Evolutionary conservation across 2,888 invertebrate genomes (phyloP), one percentile per base, ranked within the genome.

Genomic region (Sicus ferrugineus): DNA sequence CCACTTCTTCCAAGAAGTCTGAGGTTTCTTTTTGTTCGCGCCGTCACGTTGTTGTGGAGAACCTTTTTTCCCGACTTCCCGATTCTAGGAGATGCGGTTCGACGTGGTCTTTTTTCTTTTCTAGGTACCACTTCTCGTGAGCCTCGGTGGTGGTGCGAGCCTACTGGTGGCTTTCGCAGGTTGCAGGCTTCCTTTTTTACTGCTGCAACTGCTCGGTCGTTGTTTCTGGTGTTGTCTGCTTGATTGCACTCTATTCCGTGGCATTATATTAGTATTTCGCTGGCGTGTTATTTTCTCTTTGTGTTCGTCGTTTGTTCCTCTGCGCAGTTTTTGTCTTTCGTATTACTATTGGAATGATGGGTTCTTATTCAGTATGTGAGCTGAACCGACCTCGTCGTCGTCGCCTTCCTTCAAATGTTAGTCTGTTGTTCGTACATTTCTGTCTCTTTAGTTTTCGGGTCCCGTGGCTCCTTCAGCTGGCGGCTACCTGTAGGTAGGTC

Each of bases 221-320:
- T 3, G 52, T 52, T 52, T n/a, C 52, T 21, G 52, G n/a, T 61
- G 52, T 66, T 62, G 63, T 61, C 79, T 78, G 80, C 76, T 78
- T 79, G 78, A 78, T 79, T 78, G 78, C 78, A 75, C 77, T 79
- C 73, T 23, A 16, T 56, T 26, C 28, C 26, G n/a, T 23, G 23
- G 6, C 7, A 7, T 23, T 61, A 42, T 54, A 54, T 65, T 65
- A 65, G 54, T 65, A 65, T 65, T 65, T 65, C 26, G 65, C 54
- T 54, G 52, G 65, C 26, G 54, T 65, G 23, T n/a, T 16, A 19
- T 59, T 58, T 64, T 28, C 38, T n/a, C 21, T 34, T 31, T 21
- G 16, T 16, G 59, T 59, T 38, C 9, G 21, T 16, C 5, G 31
- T 11, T 23, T 61, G 38, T 23, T 23, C 9, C 34, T 61, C 5